phyloP scores from a whole-genome alignment of 2,888 invertebrate species.

The Masnerella sp. region DNA sequence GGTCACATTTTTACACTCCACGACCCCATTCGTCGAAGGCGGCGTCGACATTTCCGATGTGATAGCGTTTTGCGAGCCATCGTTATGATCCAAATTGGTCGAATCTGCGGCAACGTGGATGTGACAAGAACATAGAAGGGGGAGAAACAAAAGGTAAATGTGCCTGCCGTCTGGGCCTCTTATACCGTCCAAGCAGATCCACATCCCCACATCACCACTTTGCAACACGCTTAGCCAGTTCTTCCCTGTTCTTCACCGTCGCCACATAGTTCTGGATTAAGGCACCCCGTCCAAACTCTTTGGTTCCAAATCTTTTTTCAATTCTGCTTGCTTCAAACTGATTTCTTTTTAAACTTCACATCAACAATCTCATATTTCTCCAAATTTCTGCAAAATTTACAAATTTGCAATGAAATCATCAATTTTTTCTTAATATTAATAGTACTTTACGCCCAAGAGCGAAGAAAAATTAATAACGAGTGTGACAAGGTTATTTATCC shows the following conservation, averaged over 20 bases:
- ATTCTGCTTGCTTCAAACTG: too few species aligned
- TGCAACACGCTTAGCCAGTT: constrained; percentile 42
- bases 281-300: constrained; percentile 45
- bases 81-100: constrained; percentile 76
- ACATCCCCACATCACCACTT: constrained; percentile 77
- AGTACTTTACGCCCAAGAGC: too few species aligned
- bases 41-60: constrained; percentile 75
- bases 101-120: constrained; percentile 72
- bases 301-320: background rate
- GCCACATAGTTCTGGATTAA: constrained; percentile 32
- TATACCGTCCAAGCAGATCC: constrained; percentile 74
- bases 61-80: constrained; percentile 70
- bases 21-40: constrained; percentile 66
- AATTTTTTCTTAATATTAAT: too few species aligned
- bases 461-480: too few species aligned
- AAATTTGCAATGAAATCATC: too few species aligned
- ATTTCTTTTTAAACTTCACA: too few species aligned
- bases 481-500: too few species aligned
- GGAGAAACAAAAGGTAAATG: constrained; percentile 69
- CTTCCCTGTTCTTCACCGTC: constrained; percentile 29
- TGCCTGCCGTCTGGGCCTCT: constrained; percentile 75
- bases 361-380: too few species aligned
- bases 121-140: constrained; percentile 69
- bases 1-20: constrained; percentile 74
- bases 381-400: too few species aligned